Evolutionary conservation across 2,113 vertebrate species (phyloP).

Genomic region (Catagonus wagneri): DNA sequence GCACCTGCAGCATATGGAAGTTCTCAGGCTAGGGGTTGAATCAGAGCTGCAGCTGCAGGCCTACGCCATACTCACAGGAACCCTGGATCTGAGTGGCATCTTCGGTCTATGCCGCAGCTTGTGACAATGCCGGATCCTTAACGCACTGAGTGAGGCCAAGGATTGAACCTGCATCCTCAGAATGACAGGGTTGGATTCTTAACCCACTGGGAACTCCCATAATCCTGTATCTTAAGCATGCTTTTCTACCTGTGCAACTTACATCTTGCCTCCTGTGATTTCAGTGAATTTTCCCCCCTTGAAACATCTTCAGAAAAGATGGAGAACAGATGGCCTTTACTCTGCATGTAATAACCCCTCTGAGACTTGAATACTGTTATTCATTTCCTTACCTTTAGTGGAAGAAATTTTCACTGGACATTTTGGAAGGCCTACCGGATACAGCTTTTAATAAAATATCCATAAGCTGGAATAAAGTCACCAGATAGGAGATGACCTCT

Average conservation of each 20-base stretch:
- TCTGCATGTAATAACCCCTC: slow-evolving; percentile 44
- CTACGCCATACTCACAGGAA: too few relatives aligned
- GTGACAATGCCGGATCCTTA: too few relatives aligned
- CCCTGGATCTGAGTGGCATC: too few relatives aligned
- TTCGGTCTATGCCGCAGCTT: too few relatives aligned
- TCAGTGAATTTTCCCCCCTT: neutral
- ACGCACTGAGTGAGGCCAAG: too few relatives aligned
- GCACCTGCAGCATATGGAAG: too few relatives aligned
- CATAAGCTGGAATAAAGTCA: slow-evolving; percentile 42
- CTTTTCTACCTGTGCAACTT: slow-evolving; percentile 37
- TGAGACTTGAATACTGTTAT: slow-evolving; percentile 67
- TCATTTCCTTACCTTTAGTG: slow-evolving; percentile 79
- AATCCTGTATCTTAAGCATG: neutral
- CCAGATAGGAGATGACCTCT: slow-evolving; percentile 56
- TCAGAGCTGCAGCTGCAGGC: too few relatives aligned
- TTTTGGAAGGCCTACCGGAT: slow-evolving; percentile 65
- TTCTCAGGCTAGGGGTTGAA: too few relatives aligned
- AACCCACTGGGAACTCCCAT: too few relatives aligned
- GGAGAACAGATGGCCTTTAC: slow-evolving; percentile 67
- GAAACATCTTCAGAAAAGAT: slow-evolving; percentile 40
- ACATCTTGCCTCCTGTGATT: neutral
- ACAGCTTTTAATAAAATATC: slow-evolving; percentile 77
- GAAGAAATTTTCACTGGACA: slow-evolving; percentile 64
- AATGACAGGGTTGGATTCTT: too few relatives aligned
- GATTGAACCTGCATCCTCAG: too few relatives aligned